phyloP scores from a whole-genome alignment of 2,113 vertebrate genomes.

The Hystrix brachyura region DNA sequence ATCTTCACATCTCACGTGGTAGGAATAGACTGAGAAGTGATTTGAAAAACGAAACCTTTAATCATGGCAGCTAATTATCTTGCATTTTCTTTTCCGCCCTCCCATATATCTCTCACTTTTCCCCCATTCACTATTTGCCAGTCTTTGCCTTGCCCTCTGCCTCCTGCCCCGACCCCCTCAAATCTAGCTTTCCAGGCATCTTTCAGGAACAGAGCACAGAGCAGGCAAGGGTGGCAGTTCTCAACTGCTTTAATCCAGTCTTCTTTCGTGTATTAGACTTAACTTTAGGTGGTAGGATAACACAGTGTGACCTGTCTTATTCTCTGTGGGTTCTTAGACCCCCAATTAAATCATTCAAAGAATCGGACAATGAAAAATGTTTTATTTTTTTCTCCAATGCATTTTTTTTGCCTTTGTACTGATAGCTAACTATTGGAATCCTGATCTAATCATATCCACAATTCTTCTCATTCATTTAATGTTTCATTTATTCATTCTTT shows the following conservation, averaged over 20 bases:
- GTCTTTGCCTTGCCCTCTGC: slow-evolving; percentile 35
- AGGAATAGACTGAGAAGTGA: slow-evolving; percentile 66
- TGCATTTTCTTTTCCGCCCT: slow-evolving; percentile 46
- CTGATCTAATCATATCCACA: not conserved
- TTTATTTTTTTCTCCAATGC: not conserved
- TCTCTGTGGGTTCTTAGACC: not conserved
- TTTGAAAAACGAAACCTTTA: slow-evolving; percentile 63
- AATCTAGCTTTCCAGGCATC: slow-evolving; percentile 60
- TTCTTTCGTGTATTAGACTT: not conserved
- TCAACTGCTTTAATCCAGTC: slow-evolving; percentile 39
- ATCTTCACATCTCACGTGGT: slow-evolving; percentile 44
- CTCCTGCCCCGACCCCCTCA: slow-evolving; percentile 53
- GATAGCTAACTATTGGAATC: not conserved
- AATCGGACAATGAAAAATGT: not conserved
- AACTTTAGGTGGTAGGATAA: not conserved
- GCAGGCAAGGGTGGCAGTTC: slow-evolving; percentile 25
- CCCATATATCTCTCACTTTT: not conserved
- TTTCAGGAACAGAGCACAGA: slow-evolving; percentile 30
- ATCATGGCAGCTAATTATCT: slow-evolving; percentile 72
- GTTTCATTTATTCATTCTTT: not conserved
- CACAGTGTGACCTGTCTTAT: not conserved
- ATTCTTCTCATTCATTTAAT: not conserved
- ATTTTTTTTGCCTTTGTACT: not conserved
- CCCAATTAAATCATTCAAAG: not conserved
- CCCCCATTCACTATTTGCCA: not conserved